Evolutionary conservation across 2,888 invertebrate species (phyloP), one percentile per base, ranked within the genome.

Genomic region (Cephus nigrinus): DNA sequence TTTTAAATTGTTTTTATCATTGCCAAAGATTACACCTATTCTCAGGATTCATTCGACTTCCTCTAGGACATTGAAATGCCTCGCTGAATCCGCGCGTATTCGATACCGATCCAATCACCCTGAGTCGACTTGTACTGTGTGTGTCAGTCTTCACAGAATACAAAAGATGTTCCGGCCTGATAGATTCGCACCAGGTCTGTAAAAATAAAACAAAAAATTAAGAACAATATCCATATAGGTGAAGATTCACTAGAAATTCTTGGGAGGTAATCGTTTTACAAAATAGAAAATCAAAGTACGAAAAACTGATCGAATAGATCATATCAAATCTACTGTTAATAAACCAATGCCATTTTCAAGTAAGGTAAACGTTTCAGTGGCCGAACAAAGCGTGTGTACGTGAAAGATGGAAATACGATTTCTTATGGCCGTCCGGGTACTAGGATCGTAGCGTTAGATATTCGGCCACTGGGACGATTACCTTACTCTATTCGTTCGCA

Each of bases 131-230:
- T 4, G 95, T 94, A 83, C 94, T 94, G 91, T 95, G 95, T 2
- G 94, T 94, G 12, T 94, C 95, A 80, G 93, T 93, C 75, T 94
- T 92, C 85, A 94, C 90, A 89, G 92, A 94, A 81, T 92, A 94
- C 86, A 92, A 94, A 30, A 93, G 88, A 4, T 95, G 95, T 78
- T 95, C 95, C 33, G 93, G 93, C 75, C 95, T 95, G 78, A 94
- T 93, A 82, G 95, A 94, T 75, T 95, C 95, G 90, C 96, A 96
- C 95, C 96, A 96, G 82, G 95, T 95, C 95, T 96, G 93, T 76
- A 23, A 15, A 40, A 40, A 15, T 23, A 40, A 40, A 15, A 40
- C 0, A 36, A 36, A 36, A 36, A 55, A 9, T 55, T 55, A 55
- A 5, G 23, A 40, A 5, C 40, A 55, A 55, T 55, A 5, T 4